Evolutionary conservation across 1,140 invertebrate genomes (phyloP), one percentile per base, ranked within the genome.

Genomic region (Pogonognathellus flavescens): DNA sequence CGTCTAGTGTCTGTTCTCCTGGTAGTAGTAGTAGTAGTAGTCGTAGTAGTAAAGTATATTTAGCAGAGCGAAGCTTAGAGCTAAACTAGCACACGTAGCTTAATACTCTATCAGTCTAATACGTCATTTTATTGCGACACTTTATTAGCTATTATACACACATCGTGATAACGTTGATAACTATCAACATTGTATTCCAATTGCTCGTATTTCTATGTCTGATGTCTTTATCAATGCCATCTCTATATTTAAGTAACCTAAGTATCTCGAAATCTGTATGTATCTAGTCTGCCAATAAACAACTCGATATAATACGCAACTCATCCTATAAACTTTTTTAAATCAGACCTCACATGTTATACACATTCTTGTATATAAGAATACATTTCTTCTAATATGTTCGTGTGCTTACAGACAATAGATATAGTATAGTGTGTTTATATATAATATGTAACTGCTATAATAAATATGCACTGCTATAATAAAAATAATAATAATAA

Each of bases 91-190:
- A 76, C 70, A 57, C 53, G 49, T 41, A 72, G n/a, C 31, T 41
- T 76, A 76, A 76, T 76, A 76, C 70, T 76, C 70, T 76, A 76
- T 76, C 70, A 76, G 70, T 76, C 70, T 76, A 76, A 66, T 83
- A 83, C 82, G 60, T 83, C 82, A 83, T 76, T 84, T 84, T 84
- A 84, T 84, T 84, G 83, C 83, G 66, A 52, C 83, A 84, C 53
- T 84, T 84, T 84, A 84, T 84, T 62, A 62, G 62, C 66, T 57
- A 84, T 84, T 84, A 84, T 84, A 72, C 66, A 72, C 83, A 84
- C 59, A 72, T 81, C 52, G 53, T 57, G 66, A 49, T 72, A 72
- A 84, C 55, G 66, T 13, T 84, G 62, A 72, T 53, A 59, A 84
- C 41, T 57, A 83, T 83, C 57, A 83, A 52, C 82, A 50, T 50